phyloP scores from a whole-genome alignment of 23 tunicate species.

The Phallusia fumigata region DNA sequence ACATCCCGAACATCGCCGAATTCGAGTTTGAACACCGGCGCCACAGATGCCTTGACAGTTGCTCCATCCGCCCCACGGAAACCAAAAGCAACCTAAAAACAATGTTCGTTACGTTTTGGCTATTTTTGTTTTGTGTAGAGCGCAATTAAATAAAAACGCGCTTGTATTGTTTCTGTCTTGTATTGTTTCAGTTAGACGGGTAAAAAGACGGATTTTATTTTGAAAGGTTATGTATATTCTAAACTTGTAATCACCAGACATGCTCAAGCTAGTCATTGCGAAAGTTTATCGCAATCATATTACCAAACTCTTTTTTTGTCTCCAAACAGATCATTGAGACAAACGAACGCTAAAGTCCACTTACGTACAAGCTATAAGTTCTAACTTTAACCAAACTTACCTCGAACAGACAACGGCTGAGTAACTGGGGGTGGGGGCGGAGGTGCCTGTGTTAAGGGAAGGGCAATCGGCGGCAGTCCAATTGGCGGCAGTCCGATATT shows the following conservation, averaged over 20 bases:
- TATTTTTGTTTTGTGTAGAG: no score
- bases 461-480: background rate
- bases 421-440: constrained; percentile 6
- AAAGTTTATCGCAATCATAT: no score
- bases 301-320: no score
- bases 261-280: no score
- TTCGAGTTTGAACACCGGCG: constrained; percentile 52
- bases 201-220: no score
- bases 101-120: no score
- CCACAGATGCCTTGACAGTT: constrained; percentile 81
- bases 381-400: background rate
- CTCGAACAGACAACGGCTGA: background rate
- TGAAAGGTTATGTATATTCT: no score
- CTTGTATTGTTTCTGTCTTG: no score
- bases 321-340: background rate
- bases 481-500: background rate
- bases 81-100: constrained; percentile 44
- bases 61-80: constrained; percentile 98
- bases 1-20: constrained; percentile 91
- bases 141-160: no score
- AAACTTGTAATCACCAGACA: no score
- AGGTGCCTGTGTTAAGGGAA: background rate
- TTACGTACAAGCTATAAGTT: background rate
- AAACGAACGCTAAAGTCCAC: background rate
- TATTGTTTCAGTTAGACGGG: no score